Evolutionary conservation across 2,888 invertebrate species (phyloP).

Genomic region (Thyatira batis): DNA sequence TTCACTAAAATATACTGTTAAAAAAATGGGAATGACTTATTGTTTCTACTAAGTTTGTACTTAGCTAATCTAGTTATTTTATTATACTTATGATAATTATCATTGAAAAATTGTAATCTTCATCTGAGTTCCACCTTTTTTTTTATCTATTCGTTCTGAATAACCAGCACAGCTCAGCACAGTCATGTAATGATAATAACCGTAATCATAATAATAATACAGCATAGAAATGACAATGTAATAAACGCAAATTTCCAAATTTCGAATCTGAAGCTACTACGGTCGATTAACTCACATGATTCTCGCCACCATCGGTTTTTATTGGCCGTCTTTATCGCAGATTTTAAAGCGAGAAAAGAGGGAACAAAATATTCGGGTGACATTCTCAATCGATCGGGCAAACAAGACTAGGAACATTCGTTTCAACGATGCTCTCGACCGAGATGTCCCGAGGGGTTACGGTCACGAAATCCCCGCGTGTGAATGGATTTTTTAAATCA

Average conservation of each 20-base stretch:
- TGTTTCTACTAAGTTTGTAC: too few species aligned
- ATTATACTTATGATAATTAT: too few species aligned
- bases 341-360: background rate
- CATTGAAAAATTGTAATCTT: too few species aligned
- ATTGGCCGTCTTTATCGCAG: background rate
- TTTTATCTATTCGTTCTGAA: too few species aligned
- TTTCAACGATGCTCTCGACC: conserved; percentile 1
- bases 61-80: too few species aligned
- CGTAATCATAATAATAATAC: background rate
- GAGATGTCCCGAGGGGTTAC: background rate
- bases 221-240: background rate
- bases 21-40: too few species aligned
- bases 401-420: background rate
- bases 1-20: too few species aligned
- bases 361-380: background rate
- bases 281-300: background rate
- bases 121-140: too few species aligned
- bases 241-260: background rate
- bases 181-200: background rate
- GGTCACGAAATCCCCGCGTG: background rate
- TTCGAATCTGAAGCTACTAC: background rate
- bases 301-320: background rate
- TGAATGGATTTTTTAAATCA: conserved; percentile 1
- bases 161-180: background rate
- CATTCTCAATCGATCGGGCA: background rate